These are phyloP conservation scores for Zhengitettix transpicula DNA, from an alignment of 2,888 invertebrate species.

Conservation along the genomic window DNA sequence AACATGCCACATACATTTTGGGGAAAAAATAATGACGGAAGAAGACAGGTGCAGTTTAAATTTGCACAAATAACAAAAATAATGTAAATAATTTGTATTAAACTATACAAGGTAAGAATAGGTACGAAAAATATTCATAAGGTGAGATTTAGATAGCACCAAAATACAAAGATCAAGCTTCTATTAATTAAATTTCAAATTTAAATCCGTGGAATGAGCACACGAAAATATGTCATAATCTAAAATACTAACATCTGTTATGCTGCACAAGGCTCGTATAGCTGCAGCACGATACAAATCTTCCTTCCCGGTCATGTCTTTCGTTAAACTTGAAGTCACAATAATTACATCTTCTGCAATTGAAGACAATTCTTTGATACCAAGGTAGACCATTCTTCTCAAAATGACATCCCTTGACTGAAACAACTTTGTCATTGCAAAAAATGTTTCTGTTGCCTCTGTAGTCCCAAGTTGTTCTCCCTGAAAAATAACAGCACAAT, in stretches of 20 bases:
- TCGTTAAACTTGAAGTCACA: constrained; percentile 90
- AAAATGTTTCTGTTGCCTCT: constrained; percentile 97
- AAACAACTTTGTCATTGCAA: constrained; percentile 98
- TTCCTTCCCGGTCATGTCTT: constrained; percentile 96
- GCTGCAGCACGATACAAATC: constrained; percentile 89
- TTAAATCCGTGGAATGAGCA: no score
- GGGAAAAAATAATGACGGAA: no score
- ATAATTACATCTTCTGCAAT: constrained; percentile 98
- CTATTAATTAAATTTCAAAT: no score
- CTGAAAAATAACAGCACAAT: constrained; percentile 20
- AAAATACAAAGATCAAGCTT: no score
- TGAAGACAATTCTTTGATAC: constrained; percentile 84
- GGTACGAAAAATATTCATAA: no score
- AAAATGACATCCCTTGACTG: constrained; percentile 93
- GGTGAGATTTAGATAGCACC: no score
- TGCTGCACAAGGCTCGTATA: constrained; percentile 90
- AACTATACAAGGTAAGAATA: no score
- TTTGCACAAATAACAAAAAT: no score
- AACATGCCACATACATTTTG: no score
- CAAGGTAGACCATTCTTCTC: constrained; percentile 88
- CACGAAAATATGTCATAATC: not conserved
- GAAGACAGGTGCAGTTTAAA: no score
- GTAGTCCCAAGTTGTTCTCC: constrained; percentile 82
- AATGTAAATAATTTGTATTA: no score
- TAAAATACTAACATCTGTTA: constrained; percentile 62